These are phyloP conservation scores for Caerostris extrusa DNA, from an alignment of 1,140 invertebrate genomes.

Conservation along the genomic window DNA sequence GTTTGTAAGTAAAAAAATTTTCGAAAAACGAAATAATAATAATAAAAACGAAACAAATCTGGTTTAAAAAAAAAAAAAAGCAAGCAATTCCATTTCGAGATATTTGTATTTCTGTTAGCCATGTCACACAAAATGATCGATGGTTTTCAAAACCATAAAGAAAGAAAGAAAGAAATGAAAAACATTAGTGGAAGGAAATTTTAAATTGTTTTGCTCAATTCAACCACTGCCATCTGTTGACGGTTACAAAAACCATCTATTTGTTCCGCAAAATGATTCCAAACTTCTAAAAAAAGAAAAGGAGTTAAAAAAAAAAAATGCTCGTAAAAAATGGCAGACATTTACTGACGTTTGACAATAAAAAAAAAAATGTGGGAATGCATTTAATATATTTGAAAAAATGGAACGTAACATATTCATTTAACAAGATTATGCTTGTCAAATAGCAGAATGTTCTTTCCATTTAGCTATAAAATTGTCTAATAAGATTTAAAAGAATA, in stretches of 20 bases:
- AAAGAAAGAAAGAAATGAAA: not conserved
- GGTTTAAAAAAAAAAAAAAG: not conserved
- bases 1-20: not conserved
- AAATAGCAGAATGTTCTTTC: not conserved
- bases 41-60: constrained; percentile 8
- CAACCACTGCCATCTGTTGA: constrained; percentile 56
- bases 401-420: not conserved
- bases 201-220: constrained; percentile 39
- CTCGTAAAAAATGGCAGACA: constrained; percentile 1
- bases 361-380: not conserved
- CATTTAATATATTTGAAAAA: not conserved
- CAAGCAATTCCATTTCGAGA: constrained; percentile 45
- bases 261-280: constrained; percentile 12
- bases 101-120: constrained; percentile 59
- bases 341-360: not conserved
- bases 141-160: constrained; percentile 13
- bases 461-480: not conserved
- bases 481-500: not conserved
- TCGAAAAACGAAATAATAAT: not conserved
- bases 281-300: constrained; percentile 13
- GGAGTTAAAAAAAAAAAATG: not conserved
- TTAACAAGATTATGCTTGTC: not conserved
- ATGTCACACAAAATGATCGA: constrained; percentile 43
- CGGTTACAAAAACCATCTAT: constrained; percentile 38
- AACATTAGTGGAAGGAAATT: constrained; percentile 46